Base-by-base conservation (phyloP, 2,888 invertebrate genomes). In the Conops quadrifasciatus region DNA sequence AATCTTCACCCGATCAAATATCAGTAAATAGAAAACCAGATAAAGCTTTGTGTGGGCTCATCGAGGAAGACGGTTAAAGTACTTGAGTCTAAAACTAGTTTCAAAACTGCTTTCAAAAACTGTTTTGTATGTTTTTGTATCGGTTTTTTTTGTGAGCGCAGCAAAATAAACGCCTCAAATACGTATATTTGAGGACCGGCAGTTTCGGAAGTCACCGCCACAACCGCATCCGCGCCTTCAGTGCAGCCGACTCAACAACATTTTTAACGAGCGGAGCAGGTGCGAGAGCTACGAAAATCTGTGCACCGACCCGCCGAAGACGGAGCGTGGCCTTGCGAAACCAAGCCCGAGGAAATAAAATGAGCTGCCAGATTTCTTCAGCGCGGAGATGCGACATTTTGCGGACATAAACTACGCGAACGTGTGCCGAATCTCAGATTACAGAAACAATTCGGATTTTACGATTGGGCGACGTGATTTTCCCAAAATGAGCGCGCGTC, bases 261-360 rank as follows among this genome's bases (percentile, higher is more conserved):
- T 5, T 49, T 70, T 66, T 56, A 70, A 62, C 58, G 59, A 66
- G 43, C 49, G 76, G 75, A 80, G 77, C 82, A 81, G 80, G 82
- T 82, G 82, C 79, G 77, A 74, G 76, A 77, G 78, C 78, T 77
- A 79, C 81, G 80, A 80, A 82, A 79, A 72, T 51, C 68, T 43
- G 36, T 71, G 73, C 73, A 72, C 70, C 30, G 16, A n/a, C 9
- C 28, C 30, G n/a, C 30, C 15, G 64, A 24, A 47, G 19, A 66
- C 15, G 24, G 19, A n/a, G n/a, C 56, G 56, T 30, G 24, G 24
- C 56, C 59, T 49, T 26, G 43, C 24, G 21, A 49, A 60, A 56
- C 9, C 26, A 49, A 19, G 59, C 49, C 59, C 43, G 69, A 69
- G 60, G 72, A 65, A 66, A 68, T 45, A 64, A 53, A 24, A 72